Conservation (phyloP, 2,888 invertebrate species). For the Argyra leucocephala region DNA sequence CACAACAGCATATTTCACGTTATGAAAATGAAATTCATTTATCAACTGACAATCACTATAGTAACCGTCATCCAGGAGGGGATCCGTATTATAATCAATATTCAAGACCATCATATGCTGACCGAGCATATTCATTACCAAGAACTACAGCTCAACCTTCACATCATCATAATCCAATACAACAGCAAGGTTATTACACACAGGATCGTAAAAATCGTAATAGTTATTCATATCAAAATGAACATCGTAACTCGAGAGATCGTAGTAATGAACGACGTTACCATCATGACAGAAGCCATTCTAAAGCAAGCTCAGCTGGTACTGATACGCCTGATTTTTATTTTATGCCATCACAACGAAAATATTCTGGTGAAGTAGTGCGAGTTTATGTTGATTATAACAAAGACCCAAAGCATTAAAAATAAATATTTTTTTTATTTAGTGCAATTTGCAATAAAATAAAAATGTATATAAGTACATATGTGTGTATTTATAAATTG, state of each 20-base stretch:
- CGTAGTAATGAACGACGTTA: constrained; percentile 33
- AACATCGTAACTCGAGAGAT: constrained; percentile 17
- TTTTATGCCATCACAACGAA: constrained; percentile 89
- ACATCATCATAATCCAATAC: constrained; percentile 35
- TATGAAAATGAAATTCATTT: constrained; percentile 15
- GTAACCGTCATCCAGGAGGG: constrained; percentile 17
- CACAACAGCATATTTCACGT: constrained; percentile 1
- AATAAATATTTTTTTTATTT: no score
- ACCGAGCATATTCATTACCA: constrained; percentile 66
- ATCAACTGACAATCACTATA: constrained; percentile 18
- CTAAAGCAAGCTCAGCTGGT: constrained; percentile 37
- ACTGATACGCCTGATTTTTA: constrained; percentile 67
- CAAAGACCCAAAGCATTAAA: constrained; percentile 53
- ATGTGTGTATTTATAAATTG: no score
- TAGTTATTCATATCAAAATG: constrained; percentile 19
- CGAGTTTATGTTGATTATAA: constrained; percentile 75
- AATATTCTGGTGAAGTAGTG: constrained; percentile 84
- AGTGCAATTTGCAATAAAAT: no score
- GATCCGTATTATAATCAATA: constrained; percentile 24
- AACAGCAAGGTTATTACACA: constrained; percentile 47
- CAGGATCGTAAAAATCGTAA: constrained; percentile 46
- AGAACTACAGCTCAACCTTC: constrained; percentile 50
- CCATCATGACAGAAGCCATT: constrained; percentile 36
- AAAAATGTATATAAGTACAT: no score
- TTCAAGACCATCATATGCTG: constrained; percentile 43